phyloP scores from a whole-genome alignment of 2,888 invertebrate genomes.

The Trissolcus brochymenae region DNA sequence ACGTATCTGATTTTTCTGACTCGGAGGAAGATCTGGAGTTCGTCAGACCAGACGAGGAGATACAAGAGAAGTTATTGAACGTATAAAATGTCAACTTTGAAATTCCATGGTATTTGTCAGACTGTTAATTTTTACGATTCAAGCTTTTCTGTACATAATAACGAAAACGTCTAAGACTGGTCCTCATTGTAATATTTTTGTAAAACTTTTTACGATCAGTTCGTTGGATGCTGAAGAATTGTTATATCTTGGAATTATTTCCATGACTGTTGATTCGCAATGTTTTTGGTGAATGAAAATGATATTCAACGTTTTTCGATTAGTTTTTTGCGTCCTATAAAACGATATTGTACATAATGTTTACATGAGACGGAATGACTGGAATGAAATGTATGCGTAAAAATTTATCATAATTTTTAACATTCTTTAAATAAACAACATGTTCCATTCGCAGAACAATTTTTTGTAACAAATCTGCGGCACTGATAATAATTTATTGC shows the following conservation, averaged over 20 bases:
- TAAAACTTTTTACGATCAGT: neutral
- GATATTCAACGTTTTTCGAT: no score
- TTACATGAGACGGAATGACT: no score
- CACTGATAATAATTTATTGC: no score
- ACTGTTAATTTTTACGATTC: neutral
- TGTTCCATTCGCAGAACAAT: no score
- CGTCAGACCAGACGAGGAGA: conserved; percentile 74
- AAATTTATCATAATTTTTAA: no score
- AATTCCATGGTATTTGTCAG: neutral
- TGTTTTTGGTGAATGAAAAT: no score
- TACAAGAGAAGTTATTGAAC: conserved; percentile 61
- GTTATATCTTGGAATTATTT: conserved; percentile 1
- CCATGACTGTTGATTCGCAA: neutral
- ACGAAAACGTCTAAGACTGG: neutral
- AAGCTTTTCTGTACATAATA: conserved; percentile 1
- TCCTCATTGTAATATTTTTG: conserved; percentile 10
- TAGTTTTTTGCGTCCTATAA: no score
- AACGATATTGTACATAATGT: no score
- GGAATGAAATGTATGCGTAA: no score
- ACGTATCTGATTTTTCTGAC: conserved; percentile 82
- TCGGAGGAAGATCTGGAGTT: conserved; percentile 80
- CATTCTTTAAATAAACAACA: no score
- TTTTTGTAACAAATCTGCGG: no score
- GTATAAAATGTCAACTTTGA: conserved; percentile 2
- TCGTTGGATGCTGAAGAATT: neutral